Percentiles rank a stretch among this genome's conserved stretches.
phyloP scores from a whole-genome alignment of 92 coral and sea anemone genomes.

The Heteractis magnifica region DNA sequence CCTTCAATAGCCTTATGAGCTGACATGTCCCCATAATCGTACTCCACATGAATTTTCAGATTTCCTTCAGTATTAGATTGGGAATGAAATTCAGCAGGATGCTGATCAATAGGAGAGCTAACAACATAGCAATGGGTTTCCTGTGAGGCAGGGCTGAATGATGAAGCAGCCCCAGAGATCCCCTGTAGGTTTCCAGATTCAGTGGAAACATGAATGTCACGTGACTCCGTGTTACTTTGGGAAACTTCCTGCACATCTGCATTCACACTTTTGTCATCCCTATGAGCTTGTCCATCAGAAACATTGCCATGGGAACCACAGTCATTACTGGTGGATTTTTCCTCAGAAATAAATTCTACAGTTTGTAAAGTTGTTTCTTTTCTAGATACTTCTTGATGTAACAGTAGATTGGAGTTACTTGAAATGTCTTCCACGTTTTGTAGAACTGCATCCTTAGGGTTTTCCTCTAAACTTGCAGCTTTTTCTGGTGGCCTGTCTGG shows the following conservation, averaged over 20 bases:
- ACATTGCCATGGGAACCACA: constrained; percentile 15
- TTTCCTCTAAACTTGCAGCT: no score
- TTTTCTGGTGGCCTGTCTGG: no score
- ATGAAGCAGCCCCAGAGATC: not conserved
- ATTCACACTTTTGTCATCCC: not conserved
- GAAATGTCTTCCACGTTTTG: no score
- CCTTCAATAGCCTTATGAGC: constrained; percentile 3
- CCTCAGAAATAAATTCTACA: not conserved
- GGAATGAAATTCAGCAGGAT: constrained; percentile 4
- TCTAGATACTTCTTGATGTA: not conserved
- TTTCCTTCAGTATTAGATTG: not conserved
- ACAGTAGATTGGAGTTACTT: not conserved
- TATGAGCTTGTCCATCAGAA: not conserved
- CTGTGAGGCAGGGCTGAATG: not conserved
- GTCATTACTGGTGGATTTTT: not conserved
- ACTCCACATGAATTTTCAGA: constrained; percentile 4
- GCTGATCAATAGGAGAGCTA: constrained; percentile 11
- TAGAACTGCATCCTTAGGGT: no score
- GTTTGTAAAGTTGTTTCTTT: not conserved
- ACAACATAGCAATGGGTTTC: not conserved
- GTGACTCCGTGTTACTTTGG: not conserved
- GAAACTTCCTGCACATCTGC: not conserved
- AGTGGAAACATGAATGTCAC: not conserved
- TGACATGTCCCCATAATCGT: constrained; percentile 4
- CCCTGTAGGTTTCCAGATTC: not conserved